Conservation (phyloP, 2,113 vertebrate species). For the Ia io region DNA sequence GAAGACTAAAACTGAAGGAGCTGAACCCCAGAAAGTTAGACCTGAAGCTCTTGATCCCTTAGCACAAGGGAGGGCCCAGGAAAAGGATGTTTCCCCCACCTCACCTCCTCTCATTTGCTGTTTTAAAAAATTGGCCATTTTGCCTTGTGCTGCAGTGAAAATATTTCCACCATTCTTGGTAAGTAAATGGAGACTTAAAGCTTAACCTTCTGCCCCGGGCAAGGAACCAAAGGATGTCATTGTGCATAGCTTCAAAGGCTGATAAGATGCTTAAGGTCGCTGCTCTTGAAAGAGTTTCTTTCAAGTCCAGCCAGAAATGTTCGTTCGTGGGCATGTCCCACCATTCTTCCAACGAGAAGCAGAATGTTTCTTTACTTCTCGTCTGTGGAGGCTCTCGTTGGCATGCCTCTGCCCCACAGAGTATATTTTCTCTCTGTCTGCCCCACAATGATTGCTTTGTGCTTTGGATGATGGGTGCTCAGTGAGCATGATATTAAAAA, state of each 20-base stretch:
- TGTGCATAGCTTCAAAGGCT: slow-evolving; percentile 71
- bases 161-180: slow-evolving; percentile 41
- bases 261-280: slow-evolving; percentile 57
- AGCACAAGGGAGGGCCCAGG: neutral
- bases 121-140: neutral
- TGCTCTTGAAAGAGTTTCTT: slow-evolving; percentile 62
- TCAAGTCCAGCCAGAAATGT: slow-evolving; percentile 56
- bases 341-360: neutral
- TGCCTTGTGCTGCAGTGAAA: slow-evolving; percentile 6
- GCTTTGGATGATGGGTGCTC: neutral
- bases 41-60: neutral
- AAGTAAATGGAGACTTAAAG: slow-evolving; percentile 63
- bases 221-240: slow-evolving; percentile 69
- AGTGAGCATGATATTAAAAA: neutral
- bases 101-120: neutral
- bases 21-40: neutral
- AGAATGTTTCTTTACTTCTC: neutral
- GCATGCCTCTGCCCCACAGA: neutral
- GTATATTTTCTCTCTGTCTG: neutral
- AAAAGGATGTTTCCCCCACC: neutral
- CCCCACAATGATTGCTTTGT: neutral
- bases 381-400: neutral
- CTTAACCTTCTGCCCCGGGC: slow-evolving; percentile 63
- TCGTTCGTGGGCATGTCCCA: neutral
- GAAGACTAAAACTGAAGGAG: neutral